These are phyloP conservation scores for Monopis laevigella DNA, from an alignment of 2,888 invertebrate species.

Conservation along the genomic window DNA sequence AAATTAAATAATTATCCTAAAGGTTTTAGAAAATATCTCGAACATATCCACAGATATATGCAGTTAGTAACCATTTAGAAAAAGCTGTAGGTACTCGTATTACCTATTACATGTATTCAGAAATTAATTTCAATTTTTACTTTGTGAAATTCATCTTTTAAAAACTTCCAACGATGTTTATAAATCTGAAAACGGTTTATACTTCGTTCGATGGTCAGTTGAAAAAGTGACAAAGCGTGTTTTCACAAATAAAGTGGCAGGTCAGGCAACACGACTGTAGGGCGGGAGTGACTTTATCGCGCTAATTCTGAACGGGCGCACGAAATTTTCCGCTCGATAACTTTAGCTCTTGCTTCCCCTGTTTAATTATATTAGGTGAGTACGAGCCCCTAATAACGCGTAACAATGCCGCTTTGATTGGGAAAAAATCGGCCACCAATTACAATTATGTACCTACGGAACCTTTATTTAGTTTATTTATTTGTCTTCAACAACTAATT, in stretches of 20 bases:
- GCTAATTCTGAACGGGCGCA: conserved; percentile 24
- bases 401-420: conserved; percentile 17
- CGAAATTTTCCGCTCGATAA: conserved; percentile 29
- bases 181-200: conserved; percentile 6
- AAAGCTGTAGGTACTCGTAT: too few relatives aligned
- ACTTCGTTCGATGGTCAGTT: conserved; percentile 9
- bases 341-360: conserved; percentile 20
- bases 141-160: too few relatives aligned
- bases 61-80: too few relatives aligned
- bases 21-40: too few relatives aligned
- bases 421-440: conserved; percentile 12
- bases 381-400: conserved; percentile 14
- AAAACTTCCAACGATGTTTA: conserved; percentile 8
- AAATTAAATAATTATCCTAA: too few relatives aligned
- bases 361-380: conserved; percentile 19
- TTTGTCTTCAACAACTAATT: too few relatives aligned
- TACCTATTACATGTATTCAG: too few relatives aligned
- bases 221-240: conserved; percentile 14
- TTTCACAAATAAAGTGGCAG: conserved; percentile 13
- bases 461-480: too few relatives aligned
- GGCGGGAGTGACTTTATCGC: conserved; percentile 18
- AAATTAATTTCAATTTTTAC: too few relatives aligned
- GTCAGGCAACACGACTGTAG: conserved; percentile 18
- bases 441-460: too few relatives aligned
- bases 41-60: too few relatives aligned